Base-by-base conservation (phyloP, 2,888 invertebrate genomes). In the Synanthedon andrenaeformis region DNA sequence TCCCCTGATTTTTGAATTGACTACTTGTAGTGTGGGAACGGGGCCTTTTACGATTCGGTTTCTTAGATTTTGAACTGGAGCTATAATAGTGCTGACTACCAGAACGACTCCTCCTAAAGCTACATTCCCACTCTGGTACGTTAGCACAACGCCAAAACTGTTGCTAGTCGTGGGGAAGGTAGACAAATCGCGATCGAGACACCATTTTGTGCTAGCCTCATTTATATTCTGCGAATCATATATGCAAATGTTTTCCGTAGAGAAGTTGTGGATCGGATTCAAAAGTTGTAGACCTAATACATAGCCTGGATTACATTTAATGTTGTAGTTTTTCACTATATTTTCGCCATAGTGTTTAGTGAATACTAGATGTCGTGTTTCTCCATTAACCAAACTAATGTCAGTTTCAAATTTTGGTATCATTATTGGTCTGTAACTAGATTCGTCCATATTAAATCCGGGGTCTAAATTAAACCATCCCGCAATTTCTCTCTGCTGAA, bases 121-220 rank as follows among this genome's bases (percentile, higher is more conserved):
- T 63, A 91, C 90, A 0, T 69, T 69, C 2, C 97, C 96, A 74
- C 96, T 96, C 59, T 90, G 89, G 67, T 96, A 97, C 58, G 93
- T 91, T 48, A 97, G 71, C 1, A 94, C 91, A 42, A 96, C 88
- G 5, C 93, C 93, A 70, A 93, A 96, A 58, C 94, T 94, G 60
- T 91, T 93, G 54, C 96, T 96, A 0, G 96, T 92, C 0, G 94
- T 91, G 0, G 99, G 99, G 71, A 99, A 99, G 12, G 95, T 92
- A 0, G 94, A 93, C 55, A 97, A 79, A 78, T 98, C 97, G 41
- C 94, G 89, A 63, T 93, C 91, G 0, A 96, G 84, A 62, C 92
- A 90, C 96, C 96, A 97, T 53, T 91, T 76, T 52, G 91, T 90
- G 17, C 92, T 91, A 19, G 87, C 88, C 54, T 88, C 85, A 57